Conservation (phyloP, 2,888 invertebrate genomes). For the Clistopyga incitator region DNA sequence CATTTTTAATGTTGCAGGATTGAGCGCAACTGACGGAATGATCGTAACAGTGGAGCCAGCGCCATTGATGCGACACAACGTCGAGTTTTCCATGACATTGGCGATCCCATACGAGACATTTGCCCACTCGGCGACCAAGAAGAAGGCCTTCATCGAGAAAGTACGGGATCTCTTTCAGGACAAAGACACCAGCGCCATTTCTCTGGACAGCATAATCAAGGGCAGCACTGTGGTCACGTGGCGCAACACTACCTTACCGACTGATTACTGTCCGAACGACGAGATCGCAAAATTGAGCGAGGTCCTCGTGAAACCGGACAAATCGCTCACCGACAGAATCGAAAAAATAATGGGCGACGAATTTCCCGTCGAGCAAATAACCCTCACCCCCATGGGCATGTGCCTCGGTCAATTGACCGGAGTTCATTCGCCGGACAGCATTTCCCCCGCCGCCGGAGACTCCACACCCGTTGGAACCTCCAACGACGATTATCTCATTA, state of each 20-base stretch:
- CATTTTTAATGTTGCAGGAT: slow-evolving; percentile 71
- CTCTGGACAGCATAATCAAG: slow-evolving; percentile 89
- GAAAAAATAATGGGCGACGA: slow-evolving; percentile 89
- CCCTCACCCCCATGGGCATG: slow-evolving; percentile 85
- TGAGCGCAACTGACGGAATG: slow-evolving; percentile 91
- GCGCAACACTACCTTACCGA: slow-evolving; percentile 92
- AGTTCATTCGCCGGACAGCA: slow-evolving; percentile 80
- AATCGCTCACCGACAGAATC: slow-evolving; percentile 86
- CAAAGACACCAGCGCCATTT: slow-evolving; percentile 89
- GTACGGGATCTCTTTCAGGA: slow-evolving; percentile 92
- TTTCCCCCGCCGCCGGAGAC: slow-evolving; percentile 80
- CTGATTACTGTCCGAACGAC: slow-evolving; percentile 90
- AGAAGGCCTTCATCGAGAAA: slow-evolving; percentile 93
- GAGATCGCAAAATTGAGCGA: slow-evolving; percentile 91
- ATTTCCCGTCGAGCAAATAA: slow-evolving; percentile 87
- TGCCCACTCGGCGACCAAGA: slow-evolving; percentile 89
- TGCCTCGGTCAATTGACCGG: slow-evolving; percentile 85
- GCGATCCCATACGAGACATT: slow-evolving; percentile 89
- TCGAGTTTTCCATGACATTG: slow-evolving; percentile 93
- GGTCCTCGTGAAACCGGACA: slow-evolving; percentile 89
- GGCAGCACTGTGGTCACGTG: slow-evolving; percentile 91
- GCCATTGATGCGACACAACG: slow-evolving; percentile 88
- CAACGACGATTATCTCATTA: slow-evolving; percentile 89
- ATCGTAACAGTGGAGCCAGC: slow-evolving; percentile 90
- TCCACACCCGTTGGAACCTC: slow-evolving; percentile 83